Evolutionary conservation across 2,113 vertebrate species (phyloP).

Genomic region (Amphilophus citrinellus): DNA sequence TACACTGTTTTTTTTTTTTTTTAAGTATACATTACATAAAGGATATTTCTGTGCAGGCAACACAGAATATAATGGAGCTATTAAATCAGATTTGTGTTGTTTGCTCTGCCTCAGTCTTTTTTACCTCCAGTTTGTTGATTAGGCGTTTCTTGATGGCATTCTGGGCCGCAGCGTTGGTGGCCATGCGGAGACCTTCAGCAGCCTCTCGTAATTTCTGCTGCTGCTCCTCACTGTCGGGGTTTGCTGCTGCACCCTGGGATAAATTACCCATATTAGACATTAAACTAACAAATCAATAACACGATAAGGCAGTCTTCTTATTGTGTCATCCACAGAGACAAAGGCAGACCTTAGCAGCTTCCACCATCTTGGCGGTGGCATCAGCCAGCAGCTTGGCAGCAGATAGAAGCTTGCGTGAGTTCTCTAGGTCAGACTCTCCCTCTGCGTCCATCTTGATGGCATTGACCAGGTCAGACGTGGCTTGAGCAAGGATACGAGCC

Average conservation of each 20-base stretch:
- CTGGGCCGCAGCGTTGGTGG: constrained; percentile 94
- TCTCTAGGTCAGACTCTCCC: constrained; percentile 94
- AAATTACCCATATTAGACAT: not conserved
- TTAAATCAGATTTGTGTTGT: not conserved
- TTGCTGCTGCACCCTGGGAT: constrained; percentile 93
- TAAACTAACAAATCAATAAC: not conserved
- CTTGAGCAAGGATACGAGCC: constrained; percentile 95
- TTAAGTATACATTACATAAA: no score
- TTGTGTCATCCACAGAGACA: not conserved
- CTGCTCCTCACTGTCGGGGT: constrained; percentile 97
- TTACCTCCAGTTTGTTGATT: constrained; percentile 95
- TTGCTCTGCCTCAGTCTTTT: not conserved
- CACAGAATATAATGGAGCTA: not conserved
- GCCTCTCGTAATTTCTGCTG: constrained; percentile 95
- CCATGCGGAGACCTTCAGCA: constrained; percentile 95
- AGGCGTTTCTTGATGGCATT: constrained; percentile 98
- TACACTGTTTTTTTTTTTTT: no score
- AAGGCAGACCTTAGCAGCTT: constrained; percentile 91
- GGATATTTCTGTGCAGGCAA: no score
- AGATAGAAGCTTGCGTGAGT: constrained; percentile 94
- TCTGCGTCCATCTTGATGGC: constrained; percentile 97
- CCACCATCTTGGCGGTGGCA: constrained; percentile 98
- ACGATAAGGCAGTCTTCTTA: not conserved
- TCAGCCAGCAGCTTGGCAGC: constrained; percentile 96
- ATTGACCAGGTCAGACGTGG: constrained; percentile 95